Percentiles rank a stretch among this genome's conserved stretches.
These are phyloP conservation scores for Atopsyche davidsoni DNA, from an alignment of 1,140 invertebrate genomes.

Conservation along the genomic window DNA sequence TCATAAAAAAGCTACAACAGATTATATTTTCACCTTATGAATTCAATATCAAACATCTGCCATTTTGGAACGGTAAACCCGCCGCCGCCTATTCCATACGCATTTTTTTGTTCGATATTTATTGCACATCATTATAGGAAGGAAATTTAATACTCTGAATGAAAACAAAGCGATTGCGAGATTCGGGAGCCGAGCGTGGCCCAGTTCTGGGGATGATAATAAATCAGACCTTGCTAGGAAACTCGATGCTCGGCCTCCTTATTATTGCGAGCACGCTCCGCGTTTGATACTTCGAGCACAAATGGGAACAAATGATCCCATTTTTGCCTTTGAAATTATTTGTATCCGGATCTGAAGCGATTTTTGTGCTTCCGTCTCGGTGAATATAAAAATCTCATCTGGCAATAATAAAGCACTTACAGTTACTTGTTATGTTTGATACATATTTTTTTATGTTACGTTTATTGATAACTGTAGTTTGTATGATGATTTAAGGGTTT, in stretches of 20 bases:
- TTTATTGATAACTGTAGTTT: too few relatives aligned
- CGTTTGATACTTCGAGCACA: too few relatives aligned
- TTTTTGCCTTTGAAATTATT: not conserved
- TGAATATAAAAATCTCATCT: too few relatives aligned
- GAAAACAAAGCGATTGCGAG: conserved; percentile 20
- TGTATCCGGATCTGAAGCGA: too few relatives aligned
- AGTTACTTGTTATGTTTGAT: too few relatives aligned
- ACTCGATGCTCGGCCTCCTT: conserved; percentile 18
- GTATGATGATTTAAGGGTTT: too few relatives aligned
- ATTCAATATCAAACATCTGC: conserved; percentile 20
- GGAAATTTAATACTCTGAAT: conserved; percentile 24
- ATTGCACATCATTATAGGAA: conserved; percentile 21
- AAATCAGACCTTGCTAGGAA: conserved; percentile 26
- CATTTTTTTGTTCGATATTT: conserved; percentile 18
- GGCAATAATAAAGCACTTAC: too few relatives aligned
- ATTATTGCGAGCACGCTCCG: conserved; percentile 26
- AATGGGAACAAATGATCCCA: not conserved
- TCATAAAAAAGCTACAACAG: too few relatives aligned
- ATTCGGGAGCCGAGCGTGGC: conserved; percentile 14
- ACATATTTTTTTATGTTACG: too few relatives aligned
- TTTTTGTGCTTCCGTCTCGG: too few relatives aligned
- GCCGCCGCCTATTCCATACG: conserved; percentile 4
- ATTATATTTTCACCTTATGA: too few relatives aligned
- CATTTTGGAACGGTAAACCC: conserved; percentile 19
- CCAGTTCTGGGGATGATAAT: conserved; percentile 27